These are phyloP conservation scores for Ophion ellenae DNA, from an alignment of 2,888 invertebrate genomes.

Conservation along the genomic window DNA sequence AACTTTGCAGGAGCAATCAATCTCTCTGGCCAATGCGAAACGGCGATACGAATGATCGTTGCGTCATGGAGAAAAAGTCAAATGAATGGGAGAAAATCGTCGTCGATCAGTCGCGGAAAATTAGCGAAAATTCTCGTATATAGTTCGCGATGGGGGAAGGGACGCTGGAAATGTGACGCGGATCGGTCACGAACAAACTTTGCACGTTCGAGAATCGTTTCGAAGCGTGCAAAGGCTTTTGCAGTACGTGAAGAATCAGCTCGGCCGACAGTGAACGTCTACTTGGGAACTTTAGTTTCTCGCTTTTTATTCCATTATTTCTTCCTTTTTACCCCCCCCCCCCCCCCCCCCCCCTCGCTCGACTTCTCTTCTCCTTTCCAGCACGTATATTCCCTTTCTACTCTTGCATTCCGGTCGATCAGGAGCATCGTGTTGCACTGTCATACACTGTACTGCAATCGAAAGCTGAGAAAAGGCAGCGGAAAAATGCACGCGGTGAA, in stretches of 20 bases:
- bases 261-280: constrained; percentile 49
- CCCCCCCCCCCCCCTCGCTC: constrained; percentile 5
- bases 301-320: constrained; percentile 18
- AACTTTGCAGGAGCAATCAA: constrained; percentile 37
- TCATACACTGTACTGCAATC: constrained; percentile 51
- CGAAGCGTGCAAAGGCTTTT: constrained; percentile 5
- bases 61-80: neutral
- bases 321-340: neutral
- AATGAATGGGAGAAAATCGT: neutral
- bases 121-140: neutral
- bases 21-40: constrained; percentile 16
- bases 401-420: constrained; percentile 67
- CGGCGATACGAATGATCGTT: neutral
- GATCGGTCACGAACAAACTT: neutral
- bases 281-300: constrained; percentile 44
- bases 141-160: neutral
- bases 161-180: neutral
- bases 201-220: neutral
- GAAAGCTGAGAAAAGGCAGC: constrained; percentile 30
- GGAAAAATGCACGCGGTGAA: constrained; percentile 13
- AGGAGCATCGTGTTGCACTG: constrained; percentile 69
- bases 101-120: neutral
- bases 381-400: constrained; percentile 60
- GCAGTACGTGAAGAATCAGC: neutral
- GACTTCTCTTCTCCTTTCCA: neutral